phyloP scores from a whole-genome alignment of 2,888 invertebrate genomes.

The Eremobia ochroleuca region DNA sequence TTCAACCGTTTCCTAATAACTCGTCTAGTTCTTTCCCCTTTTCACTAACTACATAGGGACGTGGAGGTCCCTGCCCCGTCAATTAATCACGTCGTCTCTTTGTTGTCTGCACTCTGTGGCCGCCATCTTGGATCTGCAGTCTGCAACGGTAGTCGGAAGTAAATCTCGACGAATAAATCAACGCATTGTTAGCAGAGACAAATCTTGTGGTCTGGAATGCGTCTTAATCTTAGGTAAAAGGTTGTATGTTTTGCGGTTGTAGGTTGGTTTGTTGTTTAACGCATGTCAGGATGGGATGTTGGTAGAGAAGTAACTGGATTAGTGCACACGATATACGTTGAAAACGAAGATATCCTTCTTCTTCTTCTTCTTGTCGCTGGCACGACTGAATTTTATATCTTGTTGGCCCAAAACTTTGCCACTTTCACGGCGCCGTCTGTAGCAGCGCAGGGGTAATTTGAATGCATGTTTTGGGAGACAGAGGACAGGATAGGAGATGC shows the following conservation, averaged over 20 bases:
- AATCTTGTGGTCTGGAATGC: constrained; percentile 29
- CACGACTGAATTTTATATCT: too few relatives aligned
- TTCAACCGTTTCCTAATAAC: constrained; percentile 13
- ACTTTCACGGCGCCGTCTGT: too few relatives aligned
- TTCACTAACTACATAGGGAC: constrained; percentile 38
- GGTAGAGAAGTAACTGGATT: too few relatives aligned
- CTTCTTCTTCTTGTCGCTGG: too few relatives aligned
- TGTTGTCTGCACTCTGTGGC: constrained; percentile 58
- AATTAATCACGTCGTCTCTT: constrained; percentile 57
- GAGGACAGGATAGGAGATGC: too few relatives aligned
- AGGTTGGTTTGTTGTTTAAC: not conserved
- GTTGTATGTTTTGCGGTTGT: not conserved
- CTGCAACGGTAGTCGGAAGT: constrained; percentile 54
- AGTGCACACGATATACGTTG: too few relatives aligned
- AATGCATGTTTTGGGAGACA: too few relatives aligned
- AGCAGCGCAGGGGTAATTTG: too few relatives aligned
- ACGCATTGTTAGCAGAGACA: constrained; percentile 45
- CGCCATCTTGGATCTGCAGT: constrained; percentile 55
- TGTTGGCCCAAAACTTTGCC: too few relatives aligned
- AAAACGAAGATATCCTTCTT: too few relatives aligned
- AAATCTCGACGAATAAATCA: constrained; percentile 55
- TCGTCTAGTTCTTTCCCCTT: constrained; percentile 13
- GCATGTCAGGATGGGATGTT: too few relatives aligned
- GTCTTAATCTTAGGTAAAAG: not conserved
- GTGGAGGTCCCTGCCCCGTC: constrained; percentile 47